Evolutionary conservation across 2,888 invertebrate species (phyloP), one percentile per base, ranked within the genome.

Genomic region (Tetanocera ferruginea): DNA sequence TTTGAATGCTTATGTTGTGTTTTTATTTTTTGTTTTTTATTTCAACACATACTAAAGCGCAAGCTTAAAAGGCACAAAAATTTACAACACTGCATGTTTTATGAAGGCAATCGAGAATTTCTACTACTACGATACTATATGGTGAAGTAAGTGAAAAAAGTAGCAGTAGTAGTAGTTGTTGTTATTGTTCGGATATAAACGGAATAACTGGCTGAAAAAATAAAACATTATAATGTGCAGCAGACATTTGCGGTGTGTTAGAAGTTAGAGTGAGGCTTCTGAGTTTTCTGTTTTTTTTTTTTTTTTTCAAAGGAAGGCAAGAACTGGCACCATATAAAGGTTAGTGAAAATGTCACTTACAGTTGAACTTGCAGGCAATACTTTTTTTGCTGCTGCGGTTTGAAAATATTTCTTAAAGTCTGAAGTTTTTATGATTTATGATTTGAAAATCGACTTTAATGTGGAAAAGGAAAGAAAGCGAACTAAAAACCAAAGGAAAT

Each of bases 401-500:
- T 11, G 34, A 67, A 19, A 67, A 37, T 5, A n/a, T 43, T 67
- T 23, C 67, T 5, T 34, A 5, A 28, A 60, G 5, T 17, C 28
- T 67, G 62, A 62, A 64, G 60, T 34, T 60, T 67, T 69, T 76
- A 43, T 76, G 76, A 75, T 75, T 75, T 67, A 75, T 75, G 75
- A 66, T 67, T 62, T 60, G 37, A 1, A 55, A 75, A 23, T 67
- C 19, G 14, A 52, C 67, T 64, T 62, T 62, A 43, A 37, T 57
- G 72, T n/a, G 37, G 23, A 67, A n/a, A 8, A 60, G 14, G 25
- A 60, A 14, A 43, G 82, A 81, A 82, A 81, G 80, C 14, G 3
- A 72, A 25, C 31, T 0, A 31, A 57, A 71, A 31, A 69, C 2
- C 43, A 43, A 43, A 4, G 6, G 43, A 3, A 43, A 14, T 43